Conservation (phyloP, 2,113 vertebrate species). For the Pterocles gutturalis region DNA sequence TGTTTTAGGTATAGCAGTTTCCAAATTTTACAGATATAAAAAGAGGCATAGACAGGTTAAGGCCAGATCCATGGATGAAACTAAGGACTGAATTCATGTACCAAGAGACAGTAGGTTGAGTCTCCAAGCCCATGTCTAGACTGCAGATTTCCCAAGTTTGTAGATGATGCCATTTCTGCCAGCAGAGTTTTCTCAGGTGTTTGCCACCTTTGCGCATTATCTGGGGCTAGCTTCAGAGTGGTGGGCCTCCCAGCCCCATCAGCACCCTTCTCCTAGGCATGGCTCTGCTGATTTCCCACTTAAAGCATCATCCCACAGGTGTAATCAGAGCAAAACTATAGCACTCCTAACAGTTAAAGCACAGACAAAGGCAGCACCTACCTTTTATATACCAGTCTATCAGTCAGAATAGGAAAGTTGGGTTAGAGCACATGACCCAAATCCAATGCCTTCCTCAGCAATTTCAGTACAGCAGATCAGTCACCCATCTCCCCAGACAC, state of each 20-base stretch:
- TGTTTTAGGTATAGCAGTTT: background rate
- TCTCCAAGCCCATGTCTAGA: background rate
- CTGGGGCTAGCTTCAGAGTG: background rate
- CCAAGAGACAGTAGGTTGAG: background rate
- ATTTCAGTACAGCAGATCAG: background rate
- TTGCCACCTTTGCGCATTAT: background rate
- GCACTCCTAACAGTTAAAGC: background rate
- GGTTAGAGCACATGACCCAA: background rate
- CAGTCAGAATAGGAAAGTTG: background rate
- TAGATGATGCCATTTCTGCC: background rate
- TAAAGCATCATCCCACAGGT: background rate
- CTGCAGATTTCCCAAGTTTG: background rate
- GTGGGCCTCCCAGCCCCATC: background rate
- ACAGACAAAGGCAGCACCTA: background rate
- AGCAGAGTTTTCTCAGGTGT: background rate
- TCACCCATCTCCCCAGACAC: background rate
- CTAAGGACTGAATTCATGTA: accelerated
- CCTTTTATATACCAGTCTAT: background rate
- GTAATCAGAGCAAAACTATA: background rate
- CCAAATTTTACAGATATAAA: background rate
- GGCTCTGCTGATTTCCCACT: background rate
- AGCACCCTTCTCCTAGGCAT: background rate
- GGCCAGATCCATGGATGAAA: background rate
- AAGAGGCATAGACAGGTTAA: background rate
- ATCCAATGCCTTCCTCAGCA: background rate